phyloP scores from a whole-genome alignment of 2,113 vertebrate species.

The Lagopus muta region DNA sequence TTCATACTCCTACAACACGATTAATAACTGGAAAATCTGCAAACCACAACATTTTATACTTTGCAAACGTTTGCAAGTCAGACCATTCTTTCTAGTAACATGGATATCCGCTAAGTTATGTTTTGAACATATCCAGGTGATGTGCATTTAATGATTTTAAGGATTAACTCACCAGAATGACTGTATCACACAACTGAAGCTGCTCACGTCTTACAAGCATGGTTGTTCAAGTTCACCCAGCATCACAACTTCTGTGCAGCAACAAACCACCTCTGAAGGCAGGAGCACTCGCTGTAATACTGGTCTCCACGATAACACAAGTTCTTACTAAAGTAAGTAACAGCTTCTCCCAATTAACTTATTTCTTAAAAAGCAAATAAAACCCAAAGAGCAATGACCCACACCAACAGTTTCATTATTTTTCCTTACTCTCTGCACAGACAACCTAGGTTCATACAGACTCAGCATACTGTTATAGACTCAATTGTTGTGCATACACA shows the following conservation, averaged over 20 bases:
- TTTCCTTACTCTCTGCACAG: neutral
- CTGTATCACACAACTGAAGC: neutral
- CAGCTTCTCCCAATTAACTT: neutral
- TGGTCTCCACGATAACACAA: neutral
- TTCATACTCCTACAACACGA: neutral
- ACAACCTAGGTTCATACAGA: neutral
- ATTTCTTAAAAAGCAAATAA: neutral
- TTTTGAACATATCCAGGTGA: neutral
- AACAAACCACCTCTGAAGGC: slow-evolving; percentile 15
- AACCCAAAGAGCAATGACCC: neutral
- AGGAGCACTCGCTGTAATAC: slow-evolving; percentile 16
- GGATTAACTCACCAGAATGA: neutral
- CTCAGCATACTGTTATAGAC: accelerated
- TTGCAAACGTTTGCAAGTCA: neutral
- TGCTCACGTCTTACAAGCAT: neutral
- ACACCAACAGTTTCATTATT: neutral
- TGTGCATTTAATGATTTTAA: neutral
- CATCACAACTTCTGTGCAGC: neutral
- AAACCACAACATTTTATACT: neutral
- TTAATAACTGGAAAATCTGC: neutral
- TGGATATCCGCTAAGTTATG: no score
- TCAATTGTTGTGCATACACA: neutral
- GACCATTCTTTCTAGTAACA: neutral
- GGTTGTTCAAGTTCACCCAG: slow-evolving; percentile 2
- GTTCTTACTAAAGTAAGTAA: slow-evolving; percentile 39